These are phyloP conservation scores for Eonycteris spelaea DNA, from an alignment of 2,113 vertebrate species.

Conservation along the genomic window DNA sequence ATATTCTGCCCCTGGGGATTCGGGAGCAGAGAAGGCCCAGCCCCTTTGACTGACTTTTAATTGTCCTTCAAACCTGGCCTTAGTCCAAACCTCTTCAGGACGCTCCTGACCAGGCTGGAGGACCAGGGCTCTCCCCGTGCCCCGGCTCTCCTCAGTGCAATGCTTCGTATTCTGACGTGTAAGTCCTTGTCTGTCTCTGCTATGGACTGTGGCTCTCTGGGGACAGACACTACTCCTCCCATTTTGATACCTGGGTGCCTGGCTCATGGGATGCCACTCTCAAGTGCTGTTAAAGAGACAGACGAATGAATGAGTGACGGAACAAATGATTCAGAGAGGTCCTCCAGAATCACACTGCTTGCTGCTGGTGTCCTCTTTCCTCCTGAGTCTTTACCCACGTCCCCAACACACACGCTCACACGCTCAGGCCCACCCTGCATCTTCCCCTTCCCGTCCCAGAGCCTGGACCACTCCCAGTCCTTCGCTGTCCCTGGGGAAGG, in stretches of 20 bases:
- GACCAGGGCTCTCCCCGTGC: too few species aligned
- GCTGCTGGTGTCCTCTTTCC: neutral
- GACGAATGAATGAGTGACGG: neutral
- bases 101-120: neutral
- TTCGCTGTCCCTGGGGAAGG: neutral
- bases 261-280: neutral
- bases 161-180: too few species aligned
- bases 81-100: neutral
- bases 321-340: neutral
- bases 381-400: accelerated
- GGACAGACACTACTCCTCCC: neutral
- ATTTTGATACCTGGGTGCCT: neutral
- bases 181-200: neutral
- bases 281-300: neutral
- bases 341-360: neutral
- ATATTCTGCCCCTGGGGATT: neutral
- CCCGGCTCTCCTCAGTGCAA: neutral
- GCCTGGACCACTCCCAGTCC: neutral
- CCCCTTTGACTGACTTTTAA: neutral
- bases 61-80: neutral
- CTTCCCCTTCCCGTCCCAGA: neutral
- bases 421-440: neutral
- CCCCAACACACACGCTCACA: too few species aligned
- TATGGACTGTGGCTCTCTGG: neutral
- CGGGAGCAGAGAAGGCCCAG: too few species aligned